phyloP scores from a whole-genome alignment of 2,797 vertebrate genomes.

The Notoglanidium macrostoma region DNA sequence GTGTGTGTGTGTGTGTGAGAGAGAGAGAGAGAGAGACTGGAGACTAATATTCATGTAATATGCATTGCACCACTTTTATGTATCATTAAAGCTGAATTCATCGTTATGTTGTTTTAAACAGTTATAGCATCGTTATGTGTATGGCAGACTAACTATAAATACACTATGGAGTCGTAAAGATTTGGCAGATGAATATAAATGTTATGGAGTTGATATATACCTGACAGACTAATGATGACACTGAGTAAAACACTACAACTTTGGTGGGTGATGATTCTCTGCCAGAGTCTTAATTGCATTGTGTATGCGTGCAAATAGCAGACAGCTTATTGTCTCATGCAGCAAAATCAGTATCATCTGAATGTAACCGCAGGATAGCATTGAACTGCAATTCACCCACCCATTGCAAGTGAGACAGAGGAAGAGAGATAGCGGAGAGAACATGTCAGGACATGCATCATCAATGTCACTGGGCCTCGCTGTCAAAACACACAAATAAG shows the following conservation, averaged over 20 bases:
- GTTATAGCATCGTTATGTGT: constrained; percentile 1
- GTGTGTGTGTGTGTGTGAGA: too few relatives aligned
- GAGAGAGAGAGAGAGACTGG: too few relatives aligned
- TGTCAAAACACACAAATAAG: constrained; percentile 44
- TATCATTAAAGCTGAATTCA: neutral
- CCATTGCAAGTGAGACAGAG: constrained; percentile 8
- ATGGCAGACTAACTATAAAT: constrained; percentile 2
- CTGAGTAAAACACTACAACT: neutral
- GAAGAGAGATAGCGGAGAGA: constrained; percentile 10
- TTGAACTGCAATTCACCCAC: constrained; percentile 12
- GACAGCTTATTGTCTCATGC: constrained; percentile 29
- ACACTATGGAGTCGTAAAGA: constrained; percentile 9
- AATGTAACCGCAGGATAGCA: constrained; percentile 17
- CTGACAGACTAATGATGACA: constrained; percentile 2
- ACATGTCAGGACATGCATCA: constrained; percentile 34
- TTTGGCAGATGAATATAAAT: constrained; percentile 20
- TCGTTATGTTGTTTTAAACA: neutral
- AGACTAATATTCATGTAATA: constrained; percentile 10
- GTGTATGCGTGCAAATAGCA: neutral
- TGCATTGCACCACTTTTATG: neutral
- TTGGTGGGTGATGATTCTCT: neutral
- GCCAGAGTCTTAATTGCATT: constrained; percentile 27
- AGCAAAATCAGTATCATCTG: constrained; percentile 29
- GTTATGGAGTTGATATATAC: constrained; percentile 15
- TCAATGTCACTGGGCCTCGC: constrained; percentile 38